Evolutionary conservation across 1,140 invertebrate genomes (phyloP).

Genomic region (Ctenoplectra terminalis): DNA sequence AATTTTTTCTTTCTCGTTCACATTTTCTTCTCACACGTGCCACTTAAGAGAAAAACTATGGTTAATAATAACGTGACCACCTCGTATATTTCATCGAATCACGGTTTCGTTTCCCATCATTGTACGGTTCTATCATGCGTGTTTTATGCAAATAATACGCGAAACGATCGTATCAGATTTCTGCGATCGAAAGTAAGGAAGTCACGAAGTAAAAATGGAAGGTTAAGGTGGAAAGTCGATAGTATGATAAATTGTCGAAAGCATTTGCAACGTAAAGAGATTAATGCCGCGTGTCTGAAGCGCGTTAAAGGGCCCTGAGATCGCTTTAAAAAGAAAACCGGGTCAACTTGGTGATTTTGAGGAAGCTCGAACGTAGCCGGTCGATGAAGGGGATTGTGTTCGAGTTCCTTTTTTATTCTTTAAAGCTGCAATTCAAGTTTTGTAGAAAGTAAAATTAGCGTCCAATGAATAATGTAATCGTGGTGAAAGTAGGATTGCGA

Average conservation of each 20-base stretch:
- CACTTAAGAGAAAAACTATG: too few relatives aligned
- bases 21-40: too few relatives aligned
- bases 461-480: not conserved
- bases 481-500: not conserved
- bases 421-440: not conserved
- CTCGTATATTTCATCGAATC: not conserved
- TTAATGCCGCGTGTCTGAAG: not conserved
- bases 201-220: slow-evolving; percentile 8
- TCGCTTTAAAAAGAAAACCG: slow-evolving; percentile 1
- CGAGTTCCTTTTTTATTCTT: too few relatives aligned
- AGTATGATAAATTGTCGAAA: not conserved
- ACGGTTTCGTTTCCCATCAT: slow-evolving; percentile 20
- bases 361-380: not conserved
- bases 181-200: slow-evolving; percentile 9
- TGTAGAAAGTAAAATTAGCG: not conserved
- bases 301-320: not conserved
- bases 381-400: not conserved
- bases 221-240: slow-evolving; percentile 14
- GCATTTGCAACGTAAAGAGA: slow-evolving; percentile 14
- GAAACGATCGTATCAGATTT: slow-evolving; percentile 19
- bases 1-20: too few relatives aligned
- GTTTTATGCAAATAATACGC: slow-evolving; percentile 46
- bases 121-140: slow-evolving; percentile 40
- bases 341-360: not conserved
- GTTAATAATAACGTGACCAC: not conserved